These are phyloP conservation scores for Drosophila demipolita DNA, from an alignment of 2,888 invertebrate species.

Conservation along the genomic window DNA sequence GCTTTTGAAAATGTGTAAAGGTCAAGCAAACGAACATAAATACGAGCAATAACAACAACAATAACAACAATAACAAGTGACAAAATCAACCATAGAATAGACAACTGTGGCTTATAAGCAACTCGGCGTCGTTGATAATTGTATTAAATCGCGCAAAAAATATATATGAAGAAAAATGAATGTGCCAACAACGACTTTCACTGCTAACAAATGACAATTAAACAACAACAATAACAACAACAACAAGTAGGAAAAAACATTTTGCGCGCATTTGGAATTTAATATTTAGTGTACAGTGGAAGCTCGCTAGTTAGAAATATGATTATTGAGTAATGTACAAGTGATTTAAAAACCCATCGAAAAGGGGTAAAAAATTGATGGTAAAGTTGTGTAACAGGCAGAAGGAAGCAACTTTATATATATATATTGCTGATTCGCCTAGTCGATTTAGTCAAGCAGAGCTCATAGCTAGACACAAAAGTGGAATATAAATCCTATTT, in stretches of 20 bases:
- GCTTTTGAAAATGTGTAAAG: conserved; percentile 70
- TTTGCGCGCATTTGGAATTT: conserved; percentile 54
- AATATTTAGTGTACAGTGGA: conserved; percentile 40
- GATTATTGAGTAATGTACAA: not conserved
- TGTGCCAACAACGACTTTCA: conserved; percentile 67
- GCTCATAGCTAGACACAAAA: not conserved
- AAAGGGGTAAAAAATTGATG: not conserved
- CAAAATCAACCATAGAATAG: conserved; percentile 54
- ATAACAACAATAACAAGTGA: conserved; percentile 28
- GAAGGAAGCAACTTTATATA: not conserved
- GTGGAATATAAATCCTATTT: not conserved
- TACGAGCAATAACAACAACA: conserved; percentile 25
- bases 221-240: conserved; percentile 23
- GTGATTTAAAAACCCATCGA: not conserved
- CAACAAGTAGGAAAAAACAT: conserved; percentile 36
- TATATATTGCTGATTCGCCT: not conserved
- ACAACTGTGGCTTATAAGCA: conserved; percentile 27
- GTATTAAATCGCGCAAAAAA: conserved; percentile 38
- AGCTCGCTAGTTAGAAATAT: not conserved
- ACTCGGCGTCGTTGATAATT: conserved; percentile 44
- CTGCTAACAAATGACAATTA: conserved; percentile 63
- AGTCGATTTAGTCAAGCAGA: not conserved
- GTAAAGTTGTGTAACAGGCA: not conserved
- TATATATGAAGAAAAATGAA: conserved; percentile 32
- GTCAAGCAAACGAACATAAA: conserved; percentile 52